These are phyloP conservation scores for Hypsopygia costalis DNA, from an alignment of 2,888 invertebrate species.

Conservation along the genomic window DNA sequence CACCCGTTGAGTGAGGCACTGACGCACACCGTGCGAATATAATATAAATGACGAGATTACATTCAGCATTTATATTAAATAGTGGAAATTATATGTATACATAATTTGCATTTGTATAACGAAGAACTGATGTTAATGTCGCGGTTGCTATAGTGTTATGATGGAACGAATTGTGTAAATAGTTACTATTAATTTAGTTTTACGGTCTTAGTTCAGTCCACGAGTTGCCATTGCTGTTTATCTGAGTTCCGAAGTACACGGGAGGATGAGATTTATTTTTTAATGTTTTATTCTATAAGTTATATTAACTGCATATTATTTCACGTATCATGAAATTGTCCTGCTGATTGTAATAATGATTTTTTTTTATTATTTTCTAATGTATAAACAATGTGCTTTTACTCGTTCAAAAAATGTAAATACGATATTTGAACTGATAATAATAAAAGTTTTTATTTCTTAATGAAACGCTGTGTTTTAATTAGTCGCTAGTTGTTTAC, in stretches of 20 bases:
- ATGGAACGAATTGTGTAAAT: constrained; percentile 41
- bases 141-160: constrained; percentile 24
- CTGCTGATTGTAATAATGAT: constrained; percentile 48
- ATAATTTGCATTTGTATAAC: constrained; percentile 49
- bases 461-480: constrained; percentile 55
- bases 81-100: constrained; percentile 47
- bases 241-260: constrained; percentile 37
- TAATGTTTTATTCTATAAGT: constrained; percentile 46
- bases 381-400: constrained; percentile 77
- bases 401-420: constrained; percentile 79
- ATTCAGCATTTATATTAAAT: constrained; percentile 59
- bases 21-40: constrained; percentile 38
- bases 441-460: constrained; percentile 80
- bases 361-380: constrained; percentile 49
- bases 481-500: too few species aligned
- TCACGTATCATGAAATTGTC: constrained; percentile 52
- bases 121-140: constrained; percentile 39
- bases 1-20: constrained; percentile 78
- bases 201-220: constrained; percentile 47
- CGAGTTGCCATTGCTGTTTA: constrained; percentile 56
- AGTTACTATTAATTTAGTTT: constrained; percentile 24
- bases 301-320: constrained; percentile 49
- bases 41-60: constrained; percentile 38
- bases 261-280: constrained; percentile 54
- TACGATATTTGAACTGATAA: constrained; percentile 82